Base-by-base conservation (phyloP, 2,888 invertebrate species). In the Vannuccia rotundouncinata region DNA sequence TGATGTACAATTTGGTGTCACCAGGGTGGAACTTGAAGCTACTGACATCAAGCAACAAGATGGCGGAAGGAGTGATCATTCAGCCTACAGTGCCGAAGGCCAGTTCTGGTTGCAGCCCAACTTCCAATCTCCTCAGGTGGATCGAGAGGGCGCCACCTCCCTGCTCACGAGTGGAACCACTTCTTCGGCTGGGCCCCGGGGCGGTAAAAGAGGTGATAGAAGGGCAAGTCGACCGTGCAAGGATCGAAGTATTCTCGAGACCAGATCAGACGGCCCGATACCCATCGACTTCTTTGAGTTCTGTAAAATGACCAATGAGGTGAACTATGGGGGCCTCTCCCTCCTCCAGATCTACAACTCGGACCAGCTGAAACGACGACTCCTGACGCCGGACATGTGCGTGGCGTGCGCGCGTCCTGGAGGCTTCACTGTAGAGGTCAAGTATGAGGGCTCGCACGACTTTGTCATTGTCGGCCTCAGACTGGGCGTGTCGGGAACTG, bases 251-350 rank as follows among this genome's bases (percentile, higher is more conserved):
- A 17, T 75, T 10, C 28, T n/a, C 31, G 10, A 31, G 31, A n/a
- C 31, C 22, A 31, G 31, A 17, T 73, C 30, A 29, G n/a, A 29
- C 2, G 31, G 0, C 31, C 27, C 31, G 17, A 79, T 97, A 88
- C 95, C 96, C 0, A 92, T 95, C 59, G 98, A 98, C 87, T 97
- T 96, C 90, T 98, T 98, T 88, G 97, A 98, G 87, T 94, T 95
- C 86, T 95, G 95, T 87, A 92, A 93, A 79, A 91, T 92, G 10
- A 92, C 96, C 91, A 93, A 92, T 83, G 96, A 97, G 85, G 92
- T 22, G 28, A 29, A 31, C 79, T 75, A 30, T 10, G 97, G 97
- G 5, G 95, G 94, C 86, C 66, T 13, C 10, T 97, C 97, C 89
- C 89, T 97, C 0, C 89, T 98, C 5, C 95, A 97, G 89, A 93